A percentile compares a stretch with the other conserved stretches of the same genome.
Evolutionary conservation across 2,888 invertebrate genomes (phyloP).

Genomic region (Tridacna crocea): DNA sequence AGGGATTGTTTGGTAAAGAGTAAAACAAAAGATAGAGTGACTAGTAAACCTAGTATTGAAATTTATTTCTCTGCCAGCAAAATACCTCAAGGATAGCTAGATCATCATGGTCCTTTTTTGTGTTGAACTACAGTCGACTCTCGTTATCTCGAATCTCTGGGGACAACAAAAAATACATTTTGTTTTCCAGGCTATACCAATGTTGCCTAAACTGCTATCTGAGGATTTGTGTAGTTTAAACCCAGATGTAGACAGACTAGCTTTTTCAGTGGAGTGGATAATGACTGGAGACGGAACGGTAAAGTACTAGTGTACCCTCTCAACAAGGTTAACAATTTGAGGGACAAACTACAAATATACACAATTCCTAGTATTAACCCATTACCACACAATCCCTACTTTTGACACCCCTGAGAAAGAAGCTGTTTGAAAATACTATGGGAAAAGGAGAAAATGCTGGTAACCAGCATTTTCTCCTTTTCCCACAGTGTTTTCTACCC

Average conservation of each 20-base stretch:
- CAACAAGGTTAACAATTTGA: too few species aligned
- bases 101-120: too few species aligned
- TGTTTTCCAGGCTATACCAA: conserved; percentile 89
- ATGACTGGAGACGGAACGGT: conserved; percentile 89
- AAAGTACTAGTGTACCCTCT: not conserved
- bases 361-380: not conserved
- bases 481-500: not conserved
- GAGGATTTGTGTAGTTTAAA: conserved; percentile 85
- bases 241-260: conserved; percentile 86
- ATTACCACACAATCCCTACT: not conserved
- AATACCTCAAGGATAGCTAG: too few species aligned
- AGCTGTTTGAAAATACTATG: not conserved
- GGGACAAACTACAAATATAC: too few species aligned
- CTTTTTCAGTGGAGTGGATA: conserved; percentile 96
- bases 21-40: too few species aligned
- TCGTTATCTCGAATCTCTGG: too few species aligned
- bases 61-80: too few species aligned
- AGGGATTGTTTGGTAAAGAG: too few species aligned
- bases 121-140: too few species aligned
- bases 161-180: too few species aligned
- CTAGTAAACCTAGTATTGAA: too few species aligned
- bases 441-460: not conserved
- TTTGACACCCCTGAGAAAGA: not conserved
- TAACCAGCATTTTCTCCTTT: not conserved
- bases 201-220: conserved; percentile 96